Percentiles rank a stretch among this genome's conserved stretches.
These are phyloP conservation scores for Rhagonycha fulva DNA, from an alignment of 2,888 invertebrate species.

Conservation along the genomic window DNA sequence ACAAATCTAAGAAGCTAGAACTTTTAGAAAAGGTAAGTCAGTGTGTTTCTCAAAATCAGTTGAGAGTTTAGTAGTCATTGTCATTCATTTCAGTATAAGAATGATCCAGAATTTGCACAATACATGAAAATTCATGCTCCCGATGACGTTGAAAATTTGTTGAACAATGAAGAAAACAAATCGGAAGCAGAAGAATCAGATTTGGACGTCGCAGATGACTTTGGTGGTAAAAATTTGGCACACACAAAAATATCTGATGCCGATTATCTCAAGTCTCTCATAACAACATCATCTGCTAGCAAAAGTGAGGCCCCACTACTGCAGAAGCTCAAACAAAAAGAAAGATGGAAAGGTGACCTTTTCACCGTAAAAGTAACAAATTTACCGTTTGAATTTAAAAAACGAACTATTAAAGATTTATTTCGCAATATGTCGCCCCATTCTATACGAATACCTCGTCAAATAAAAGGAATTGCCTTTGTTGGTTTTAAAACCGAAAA, in stretches of 20 bases:
- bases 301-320: slow-evolving; percentile 45
- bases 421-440: slow-evolving; percentile 79
- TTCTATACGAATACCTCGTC: slow-evolving; percentile 78
- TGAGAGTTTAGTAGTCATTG: not conserved
- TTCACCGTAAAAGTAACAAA: slow-evolving; percentile 72
- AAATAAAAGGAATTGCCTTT: slow-evolving; percentile 83
- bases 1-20: slow-evolving; percentile 63
- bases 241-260: slow-evolving; percentile 76
- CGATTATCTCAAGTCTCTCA: slow-evolving; percentile 77
- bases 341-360: slow-evolving; percentile 52
- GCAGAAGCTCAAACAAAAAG: slow-evolving; percentile 55
- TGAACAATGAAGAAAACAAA: slow-evolving; percentile 29
- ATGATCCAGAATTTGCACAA: slow-evolving; percentile 88
- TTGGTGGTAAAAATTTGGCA: slow-evolving; percentile 57
- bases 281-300: slow-evolving; percentile 56
- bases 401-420: slow-evolving; percentile 83
- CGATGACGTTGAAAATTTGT: slow-evolving; percentile 44
- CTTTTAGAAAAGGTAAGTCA: slow-evolving; percentile 66
- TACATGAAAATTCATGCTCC: slow-evolving; percentile 84
- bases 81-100: slow-evolving; percentile 66
- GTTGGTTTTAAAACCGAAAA: slow-evolving; percentile 87
- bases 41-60: not conserved
- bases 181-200: slow-evolving; percentile 34
- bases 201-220: slow-evolving; percentile 29
- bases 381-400: slow-evolving; percentile 77